These are phyloP conservation scores for Lepidonotus clava DNA, from an alignment of 2,888 invertebrate species.

Conservation along the genomic window DNA sequence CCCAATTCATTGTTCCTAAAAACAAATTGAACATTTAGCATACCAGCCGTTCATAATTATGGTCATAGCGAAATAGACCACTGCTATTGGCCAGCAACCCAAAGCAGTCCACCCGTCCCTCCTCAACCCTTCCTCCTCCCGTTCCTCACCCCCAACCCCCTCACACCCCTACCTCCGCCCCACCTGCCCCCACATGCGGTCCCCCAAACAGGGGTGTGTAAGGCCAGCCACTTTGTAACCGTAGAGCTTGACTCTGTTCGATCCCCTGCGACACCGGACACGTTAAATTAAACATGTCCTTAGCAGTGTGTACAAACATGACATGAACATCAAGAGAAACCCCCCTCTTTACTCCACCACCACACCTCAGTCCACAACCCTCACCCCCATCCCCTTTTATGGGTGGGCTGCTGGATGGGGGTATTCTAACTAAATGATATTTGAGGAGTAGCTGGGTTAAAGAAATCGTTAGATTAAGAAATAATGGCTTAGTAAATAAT, in stretches of 20 bases:
- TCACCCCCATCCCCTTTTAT: not conserved
- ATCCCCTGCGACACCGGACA: conserved; percentile 16
- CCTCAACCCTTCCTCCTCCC: not conserved
- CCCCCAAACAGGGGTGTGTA: not conserved
- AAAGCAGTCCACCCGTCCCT: too few relatives aligned
- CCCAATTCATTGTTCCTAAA: too few relatives aligned
- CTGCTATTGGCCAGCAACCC: conserved; percentile 29
- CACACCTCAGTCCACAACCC: not conserved
- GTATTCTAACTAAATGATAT: too few relatives aligned
- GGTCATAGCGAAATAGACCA: too few relatives aligned
- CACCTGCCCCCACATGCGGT: not conserved
- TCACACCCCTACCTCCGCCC: not conserved
- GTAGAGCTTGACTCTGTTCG: not conserved
- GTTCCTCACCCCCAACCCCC: not conserved
- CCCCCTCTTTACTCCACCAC: not conserved
- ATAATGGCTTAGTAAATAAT: too few relatives aligned
- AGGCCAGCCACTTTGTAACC: conserved; percentile 37
- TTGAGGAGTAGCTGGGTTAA: too few relatives aligned
- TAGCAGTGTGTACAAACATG: conserved; percentile 34
- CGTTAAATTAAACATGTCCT: conserved; percentile 46
- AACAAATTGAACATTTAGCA: too few relatives aligned
- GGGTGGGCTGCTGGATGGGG: too few relatives aligned
- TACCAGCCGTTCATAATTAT: too few relatives aligned
- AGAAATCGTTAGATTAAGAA: too few relatives aligned
- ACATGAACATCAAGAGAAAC: conserved; percentile 10